Base-by-base conservation (phyloP, 1,140 invertebrate genomes). In the Drosophila eugracilis region DNA sequence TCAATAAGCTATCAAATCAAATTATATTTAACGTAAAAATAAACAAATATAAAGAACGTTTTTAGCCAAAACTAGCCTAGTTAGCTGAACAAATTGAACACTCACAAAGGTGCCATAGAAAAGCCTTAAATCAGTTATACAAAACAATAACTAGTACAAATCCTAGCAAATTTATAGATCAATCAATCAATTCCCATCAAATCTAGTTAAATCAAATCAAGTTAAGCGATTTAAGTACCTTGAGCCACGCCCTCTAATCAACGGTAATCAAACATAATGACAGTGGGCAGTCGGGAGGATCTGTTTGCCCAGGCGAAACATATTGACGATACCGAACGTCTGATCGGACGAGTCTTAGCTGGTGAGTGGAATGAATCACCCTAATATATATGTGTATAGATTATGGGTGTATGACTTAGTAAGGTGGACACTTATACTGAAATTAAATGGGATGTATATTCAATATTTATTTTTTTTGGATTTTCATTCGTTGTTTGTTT, bases 271-370 rank as follows among this genome's bases (percentile, higher is more conserved):
- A 17, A 19, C 14, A 85, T 48, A 58, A 91, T 91, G 90, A 91
- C 90, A 30, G 85, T 91, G 47, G 90, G 85, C 37, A 85, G 79
- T 72, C 81, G 89, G 30, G 89, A 90, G 62, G 89, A 90, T 88
- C 73, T 90, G 6, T 91, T 91, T 71, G 85, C 89, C 30, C 79
- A 90, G 58, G 89, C 89, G 28, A 89, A 90, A 42, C 75, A 80
- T 57, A 91, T 91, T 26, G 79, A 91, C 59, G 89, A 90, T 78
- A 91, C 83, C 41, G 89, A 91, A 53, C 86, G 89, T 75, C 62
- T 91, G 22, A 91, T 91, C 36, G 89, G 85, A 26, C 66, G 90
- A 32, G 89, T 91, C 34, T 48, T 91, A 67, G 90, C 90, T 70
- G 90, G 90, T 91, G 67, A 91, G 89, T 90, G 37, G 37, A 17